Evolutionary conservation across 2,888 invertebrate genomes (phyloP).

Genomic region (Morpho deidamia): DNA sequence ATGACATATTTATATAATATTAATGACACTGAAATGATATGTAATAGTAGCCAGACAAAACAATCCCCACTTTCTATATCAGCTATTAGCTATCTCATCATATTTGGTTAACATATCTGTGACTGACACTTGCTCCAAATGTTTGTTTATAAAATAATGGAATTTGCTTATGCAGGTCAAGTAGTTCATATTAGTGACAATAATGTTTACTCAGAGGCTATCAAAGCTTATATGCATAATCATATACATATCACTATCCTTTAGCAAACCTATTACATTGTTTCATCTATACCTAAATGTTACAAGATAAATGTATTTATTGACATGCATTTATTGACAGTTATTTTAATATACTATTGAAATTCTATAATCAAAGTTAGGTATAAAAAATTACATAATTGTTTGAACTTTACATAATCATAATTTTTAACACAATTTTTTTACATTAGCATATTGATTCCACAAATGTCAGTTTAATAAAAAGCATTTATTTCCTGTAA

Average conservation of each 20-base stretch:
- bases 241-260: not conserved
- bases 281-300: not conserved
- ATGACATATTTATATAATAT: no score
- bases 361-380: no score
- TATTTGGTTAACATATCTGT: conserved; percentile 24
- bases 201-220: conserved; percentile 20
- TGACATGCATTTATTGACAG: no score
- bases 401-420: no score
- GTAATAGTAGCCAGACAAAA: no score
- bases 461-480: no score
- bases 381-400: no score
- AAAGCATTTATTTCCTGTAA: no score
- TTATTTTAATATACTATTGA: no score
- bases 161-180: conserved; percentile 35
- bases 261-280: not conserved
- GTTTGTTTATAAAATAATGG: conserved; percentile 32
- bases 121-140: conserved; percentile 34
- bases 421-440: no score
- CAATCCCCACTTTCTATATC: not conserved
- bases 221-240: conserved; percentile 7
- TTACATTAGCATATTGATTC: no score
- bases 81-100: conserved; percentile 4
- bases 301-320: not conserved
- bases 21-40: not conserved
- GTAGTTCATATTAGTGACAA: conserved; percentile 16